These are phyloP conservation scores for Erinaceus europaeus DNA, from an alignment of 2,113 vertebrate genomes.

Conservation along the genomic window DNA sequence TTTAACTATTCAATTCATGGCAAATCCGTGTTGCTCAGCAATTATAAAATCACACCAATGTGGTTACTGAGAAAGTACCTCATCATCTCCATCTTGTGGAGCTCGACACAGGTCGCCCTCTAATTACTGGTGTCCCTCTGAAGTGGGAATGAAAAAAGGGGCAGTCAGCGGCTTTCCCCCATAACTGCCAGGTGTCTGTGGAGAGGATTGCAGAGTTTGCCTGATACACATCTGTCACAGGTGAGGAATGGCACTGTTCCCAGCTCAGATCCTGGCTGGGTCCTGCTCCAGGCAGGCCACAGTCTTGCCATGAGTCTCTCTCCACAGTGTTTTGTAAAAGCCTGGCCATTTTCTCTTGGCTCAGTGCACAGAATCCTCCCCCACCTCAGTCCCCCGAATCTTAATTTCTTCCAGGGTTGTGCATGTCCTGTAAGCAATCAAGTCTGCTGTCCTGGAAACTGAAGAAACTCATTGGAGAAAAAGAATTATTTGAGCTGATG, in stretches of 20 bases:
- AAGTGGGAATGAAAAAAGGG: not conserved
- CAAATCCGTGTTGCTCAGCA: conserved; percentile 27
- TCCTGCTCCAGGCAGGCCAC: not conserved
- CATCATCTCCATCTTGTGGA: conserved; percentile 23
- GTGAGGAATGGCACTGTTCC: not conserved
- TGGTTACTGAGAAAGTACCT: not conserved
- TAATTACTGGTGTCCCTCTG: not conserved
- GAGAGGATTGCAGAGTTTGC: not conserved
- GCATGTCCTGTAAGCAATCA: not conserved
- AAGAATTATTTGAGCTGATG: conserved; percentile 54
- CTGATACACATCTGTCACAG: not conserved
- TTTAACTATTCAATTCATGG: conserved; percentile 64
- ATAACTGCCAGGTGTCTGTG: not conserved
- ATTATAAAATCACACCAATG: conserved; percentile 24
- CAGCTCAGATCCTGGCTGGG: not conserved
- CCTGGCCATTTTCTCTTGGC: not conserved
- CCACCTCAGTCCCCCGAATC: not conserved
- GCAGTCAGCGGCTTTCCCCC: not conserved
- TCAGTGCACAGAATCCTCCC: conserved; percentile 25
- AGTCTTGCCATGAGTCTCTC: not conserved
- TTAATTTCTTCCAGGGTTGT: conserved; percentile 38
- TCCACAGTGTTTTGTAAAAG: conserved; percentile 14
- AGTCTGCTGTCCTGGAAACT: conserved; percentile 41
- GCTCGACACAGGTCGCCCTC: fast-evolving
- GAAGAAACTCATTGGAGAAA: conserved; percentile 1